Conservation (phyloP, 2,797 vertebrate genomes). For the Austrolebias charrua region DNA sequence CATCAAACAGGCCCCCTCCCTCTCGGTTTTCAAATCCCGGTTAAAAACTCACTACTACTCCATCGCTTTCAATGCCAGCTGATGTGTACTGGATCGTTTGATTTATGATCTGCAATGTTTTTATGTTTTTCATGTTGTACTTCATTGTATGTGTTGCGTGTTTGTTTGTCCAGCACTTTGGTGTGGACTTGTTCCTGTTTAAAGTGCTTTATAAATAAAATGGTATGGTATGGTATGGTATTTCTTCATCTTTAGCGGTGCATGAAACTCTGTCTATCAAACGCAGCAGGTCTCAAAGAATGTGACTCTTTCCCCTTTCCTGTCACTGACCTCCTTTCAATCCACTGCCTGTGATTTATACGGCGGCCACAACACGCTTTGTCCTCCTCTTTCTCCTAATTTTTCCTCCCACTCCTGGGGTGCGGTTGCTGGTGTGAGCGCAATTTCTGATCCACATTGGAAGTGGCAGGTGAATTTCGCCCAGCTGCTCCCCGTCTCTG, state of each 20-base stretch:
- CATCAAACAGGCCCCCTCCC: too few relatives aligned
- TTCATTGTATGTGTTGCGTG: too few relatives aligned
- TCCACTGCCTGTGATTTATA: conserved; percentile 64
- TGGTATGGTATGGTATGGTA: too few relatives aligned
- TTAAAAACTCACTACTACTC: too few relatives aligned
- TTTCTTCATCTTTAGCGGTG: conserved; percentile 43
- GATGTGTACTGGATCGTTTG: too few relatives aligned
- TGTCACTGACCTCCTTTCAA: conserved; percentile 58
- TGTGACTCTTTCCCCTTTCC: conserved; percentile 61
- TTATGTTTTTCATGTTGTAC: too few relatives aligned
- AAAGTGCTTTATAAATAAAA: too few relatives aligned
- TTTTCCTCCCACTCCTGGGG: conserved; percentile 33
- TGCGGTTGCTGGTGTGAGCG: conserved; percentile 58
- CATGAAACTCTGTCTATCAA: conserved; percentile 62
- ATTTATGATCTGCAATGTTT: too few relatives aligned
- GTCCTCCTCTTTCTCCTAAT: conserved; percentile 49
- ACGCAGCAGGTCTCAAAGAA: conserved; percentile 63
- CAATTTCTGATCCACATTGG: conserved; percentile 79
- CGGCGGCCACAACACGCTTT: conserved; percentile 44
- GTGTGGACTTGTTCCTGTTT: too few relatives aligned
- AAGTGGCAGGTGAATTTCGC: conserved; percentile 81
- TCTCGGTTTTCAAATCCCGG: too few relatives aligned
- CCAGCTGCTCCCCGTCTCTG: conserved; percentile 75
- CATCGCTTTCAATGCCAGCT: too few relatives aligned
- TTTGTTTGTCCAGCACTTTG: too few relatives aligned